Base-by-base conservation (phyloP, 2,113 vertebrate species). In the Sisor rabdophorus region DNA sequence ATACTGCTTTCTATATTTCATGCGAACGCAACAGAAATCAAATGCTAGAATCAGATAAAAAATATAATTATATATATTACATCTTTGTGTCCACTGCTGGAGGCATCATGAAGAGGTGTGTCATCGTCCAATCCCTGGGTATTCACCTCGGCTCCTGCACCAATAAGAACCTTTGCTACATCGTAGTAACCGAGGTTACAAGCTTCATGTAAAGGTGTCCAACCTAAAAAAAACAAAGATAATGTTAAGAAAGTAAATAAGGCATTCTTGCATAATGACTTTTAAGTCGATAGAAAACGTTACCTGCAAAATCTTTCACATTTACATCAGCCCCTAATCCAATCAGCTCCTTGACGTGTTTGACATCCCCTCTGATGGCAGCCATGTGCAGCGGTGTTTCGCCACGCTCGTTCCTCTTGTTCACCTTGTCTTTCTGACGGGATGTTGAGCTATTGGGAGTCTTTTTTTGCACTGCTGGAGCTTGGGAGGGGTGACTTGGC, bases 281-380 rank as follows among this genome's bases (percentile, higher is more conserved):
- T 58, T 4, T 9, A 24, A 22, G 30, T 48, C n/a, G 22, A 20
- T 28, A 72, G 12, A 22, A 17, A 40, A 24, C 0, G 86, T 89
- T 89, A 98, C 97, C 97, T 91, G 97, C 97, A 88, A 99, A 99
- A 88, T 99, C 97, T 91, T 99, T 99, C 77, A 99, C 95, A 26
- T 98, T 99, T 82, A 99, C 97, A 86, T 98, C 95, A 30, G 97
- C 97, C 17, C 97, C 97, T 70, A 98, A 90, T 84, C 94, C 94
- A 85, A 99, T 99, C 58, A 99, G 91, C 71, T 98, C 96, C 86
- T 97, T 97, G 78, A 98, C 97, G 88, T 95, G 96, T 83, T 98
- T 97, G 82, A 94, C 93, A 64, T 99, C 97, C 16, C 97, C 97
- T 68, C 97, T 92, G 88, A 99, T 98, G 82, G 97, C 96, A 26